A percentile compares a stretch with the other conserved stretches of the same genome.
phyloP scores from a whole-genome alignment of 2,797 vertebrate species.

The Gymnoscopelus microlampas region DNA sequence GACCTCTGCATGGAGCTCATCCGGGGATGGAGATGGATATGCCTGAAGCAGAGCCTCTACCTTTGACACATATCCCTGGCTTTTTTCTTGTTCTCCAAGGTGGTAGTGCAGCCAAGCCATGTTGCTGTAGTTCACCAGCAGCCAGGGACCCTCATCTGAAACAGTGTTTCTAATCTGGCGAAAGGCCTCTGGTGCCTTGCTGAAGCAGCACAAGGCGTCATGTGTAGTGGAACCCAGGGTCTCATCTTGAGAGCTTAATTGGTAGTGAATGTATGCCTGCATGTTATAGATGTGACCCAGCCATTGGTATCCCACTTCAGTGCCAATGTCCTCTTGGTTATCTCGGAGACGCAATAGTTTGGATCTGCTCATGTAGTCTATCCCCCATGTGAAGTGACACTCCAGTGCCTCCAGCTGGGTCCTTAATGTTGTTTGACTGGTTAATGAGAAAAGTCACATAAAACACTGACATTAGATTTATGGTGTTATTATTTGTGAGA shows the following conservation, averaged over 20 bases:
- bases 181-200: slow-evolving; percentile 61
- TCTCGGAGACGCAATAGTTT: slow-evolving; percentile 27
- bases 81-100: slow-evolving; percentile 35
- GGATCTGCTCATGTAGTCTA: not conserved
- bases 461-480: not conserved
- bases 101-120: slow-evolving; percentile 64
- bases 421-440: slow-evolving; percentile 7
- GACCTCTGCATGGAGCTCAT: slow-evolving; percentile 64
- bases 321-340: slow-evolving; percentile 61
- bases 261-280: slow-evolving; percentile 54
- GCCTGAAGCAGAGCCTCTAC: slow-evolving; percentile 28
- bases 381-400: slow-evolving; percentile 73
- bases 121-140: slow-evolving; percentile 70
- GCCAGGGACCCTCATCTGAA: slow-evolving; percentile 59
- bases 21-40: slow-evolving; percentile 47
- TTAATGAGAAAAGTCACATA: slow-evolving; percentile 1
- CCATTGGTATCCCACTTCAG: slow-evolving; percentile 55
- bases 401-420: slow-evolving; percentile 51
- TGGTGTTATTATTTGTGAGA: not conserved
- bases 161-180: slow-evolving; percentile 48
- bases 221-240: accelerated
- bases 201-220: slow-evolving; percentile 42
- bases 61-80: slow-evolving; percentile 51
- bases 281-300: slow-evolving; percentile 72
- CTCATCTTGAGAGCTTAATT: slow-evolving; percentile 26